phyloP scores from a whole-genome alignment of 2,113 vertebrate species.

The Antigone vipio region DNA sequence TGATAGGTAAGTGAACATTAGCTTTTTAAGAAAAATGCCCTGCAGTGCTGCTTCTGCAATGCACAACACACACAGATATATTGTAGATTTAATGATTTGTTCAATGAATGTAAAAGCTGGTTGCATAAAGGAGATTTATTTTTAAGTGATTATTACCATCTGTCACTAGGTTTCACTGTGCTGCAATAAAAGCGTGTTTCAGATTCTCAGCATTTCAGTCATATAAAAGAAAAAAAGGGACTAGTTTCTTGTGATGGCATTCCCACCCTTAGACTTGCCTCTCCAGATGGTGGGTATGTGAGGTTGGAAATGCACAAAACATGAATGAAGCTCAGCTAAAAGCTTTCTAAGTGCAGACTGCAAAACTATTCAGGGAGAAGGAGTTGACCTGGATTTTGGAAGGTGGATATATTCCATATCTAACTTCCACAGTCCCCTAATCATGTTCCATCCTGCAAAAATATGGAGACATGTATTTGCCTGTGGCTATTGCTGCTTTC shows the following conservation, averaged over 20 bases:
- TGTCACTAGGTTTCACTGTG: slow-evolving; percentile 54
- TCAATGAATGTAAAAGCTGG: slow-evolving; percentile 34
- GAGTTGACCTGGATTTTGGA: not conserved
- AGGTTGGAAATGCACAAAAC: not conserved
- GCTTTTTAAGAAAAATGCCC: not conserved
- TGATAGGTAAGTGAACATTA: not conserved
- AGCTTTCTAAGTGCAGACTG: not conserved
- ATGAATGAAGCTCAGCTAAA: not conserved
- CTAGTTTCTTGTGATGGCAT: not conserved
- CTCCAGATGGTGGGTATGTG: not conserved
- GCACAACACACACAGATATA: not conserved
- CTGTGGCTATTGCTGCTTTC: not conserved
- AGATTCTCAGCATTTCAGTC: slow-evolving; percentile 22
- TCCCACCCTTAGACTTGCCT: not conserved
- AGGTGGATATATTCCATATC: not conserved
- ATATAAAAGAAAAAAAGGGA: not conserved
- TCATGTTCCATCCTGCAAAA: not conserved
- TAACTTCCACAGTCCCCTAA: not conserved
- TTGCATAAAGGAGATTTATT: slow-evolving; percentile 54
- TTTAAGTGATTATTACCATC: slow-evolving; percentile 58
- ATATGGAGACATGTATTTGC: rapidly evolving
- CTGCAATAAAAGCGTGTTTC: slow-evolving; percentile 38
- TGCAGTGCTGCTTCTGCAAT: not conserved
- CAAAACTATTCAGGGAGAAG: not conserved
- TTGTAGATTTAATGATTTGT: slow-evolving; percentile 22